Percentiles rank a stretch among this genome's conserved stretches.
Conservation (phyloP, 2,888 invertebrate genomes). For the Baronia brevicornis region DNA sequence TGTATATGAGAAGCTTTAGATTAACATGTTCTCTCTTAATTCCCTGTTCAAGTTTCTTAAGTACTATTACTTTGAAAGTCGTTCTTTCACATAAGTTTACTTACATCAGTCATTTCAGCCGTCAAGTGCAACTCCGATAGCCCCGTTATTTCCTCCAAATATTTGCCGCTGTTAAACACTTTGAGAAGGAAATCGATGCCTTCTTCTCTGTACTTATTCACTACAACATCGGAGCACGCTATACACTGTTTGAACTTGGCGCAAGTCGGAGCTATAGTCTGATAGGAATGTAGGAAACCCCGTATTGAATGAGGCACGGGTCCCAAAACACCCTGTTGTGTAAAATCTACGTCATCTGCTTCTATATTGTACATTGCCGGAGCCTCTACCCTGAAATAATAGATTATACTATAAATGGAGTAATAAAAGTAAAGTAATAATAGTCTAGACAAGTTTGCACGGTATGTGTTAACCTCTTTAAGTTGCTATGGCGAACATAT, state of each 20-base stretch:
- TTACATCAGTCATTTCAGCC: slow-evolving; percentile 76
- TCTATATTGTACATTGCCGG: slow-evolving; percentile 78
- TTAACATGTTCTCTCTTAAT: too few species aligned
- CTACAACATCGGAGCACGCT: slow-evolving; percentile 85
- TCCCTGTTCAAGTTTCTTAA: too few species aligned
- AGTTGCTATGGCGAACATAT: too few species aligned
- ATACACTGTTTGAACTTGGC: slow-evolving; percentile 92
- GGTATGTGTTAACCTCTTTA: too few species aligned
- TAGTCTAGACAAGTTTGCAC: too few species aligned
- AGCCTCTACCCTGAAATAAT: slow-evolving; percentile 72
- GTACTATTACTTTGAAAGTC: too few species aligned
- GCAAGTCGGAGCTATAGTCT: slow-evolving; percentile 89
- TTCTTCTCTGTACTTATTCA: slow-evolving; percentile 50
- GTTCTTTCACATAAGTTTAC: too few species aligned
- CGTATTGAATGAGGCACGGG: slow-evolving; percentile 94
- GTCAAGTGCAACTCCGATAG: slow-evolving; percentile 78
- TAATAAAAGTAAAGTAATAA: slow-evolving; percentile 4
- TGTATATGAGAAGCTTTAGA: too few species aligned
- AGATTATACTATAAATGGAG: background rate
- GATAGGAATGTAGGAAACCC: slow-evolving; percentile 90
- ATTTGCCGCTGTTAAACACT: slow-evolving; percentile 86
- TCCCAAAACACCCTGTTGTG: slow-evolving; percentile 81
- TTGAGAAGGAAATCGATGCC: slow-evolving; percentile 84
- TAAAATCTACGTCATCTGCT: slow-evolving; percentile 35
- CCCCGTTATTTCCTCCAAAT: slow-evolving; percentile 91